These are phyloP conservation scores for Eubasilissa splendida DNA, from an alignment of 2,888 invertebrate species.

Conservation along the genomic window DNA sequence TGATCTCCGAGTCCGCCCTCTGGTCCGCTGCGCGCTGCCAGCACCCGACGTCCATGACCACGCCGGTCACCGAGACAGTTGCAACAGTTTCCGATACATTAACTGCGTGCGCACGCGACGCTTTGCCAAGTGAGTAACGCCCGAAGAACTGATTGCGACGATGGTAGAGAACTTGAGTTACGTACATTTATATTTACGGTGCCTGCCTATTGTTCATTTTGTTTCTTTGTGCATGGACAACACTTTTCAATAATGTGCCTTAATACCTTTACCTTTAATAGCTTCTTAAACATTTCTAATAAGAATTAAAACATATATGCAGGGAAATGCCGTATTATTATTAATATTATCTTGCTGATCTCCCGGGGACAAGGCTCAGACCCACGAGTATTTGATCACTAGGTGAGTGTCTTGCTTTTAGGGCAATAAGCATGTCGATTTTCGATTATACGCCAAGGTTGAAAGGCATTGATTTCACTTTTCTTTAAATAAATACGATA, in stretches of 20 bases:
- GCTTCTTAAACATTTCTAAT: too few relatives aligned
- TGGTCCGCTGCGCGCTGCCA: neutral
- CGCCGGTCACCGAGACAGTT: neutral
- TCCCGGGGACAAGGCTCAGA: too few relatives aligned
- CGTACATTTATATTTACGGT: neutral
- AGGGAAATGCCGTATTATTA: too few relatives aligned
- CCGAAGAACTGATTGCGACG: neutral
- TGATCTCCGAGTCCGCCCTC: neutral
- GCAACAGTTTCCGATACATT: conserved; percentile 21
- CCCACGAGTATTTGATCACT: too few relatives aligned
- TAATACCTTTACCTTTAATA: too few relatives aligned
- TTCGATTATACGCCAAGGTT: too few relatives aligned
- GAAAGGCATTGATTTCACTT: too few relatives aligned
- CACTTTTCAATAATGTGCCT: neutral
- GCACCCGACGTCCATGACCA: neutral
- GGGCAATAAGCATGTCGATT: too few relatives aligned
- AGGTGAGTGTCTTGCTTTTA: too few relatives aligned
- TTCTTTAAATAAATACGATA: too few relatives aligned
- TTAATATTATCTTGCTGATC: too few relatives aligned
- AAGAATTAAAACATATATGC: too few relatives aligned
- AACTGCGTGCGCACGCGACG: neutral
- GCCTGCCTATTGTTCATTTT: neutral
- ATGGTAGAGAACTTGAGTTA: conserved; percentile 35
- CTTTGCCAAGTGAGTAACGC: conserved; percentile 13
- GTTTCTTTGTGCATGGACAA: neutral